These are phyloP conservation scores for Gallinago media DNA, from an alignment of 2,113 vertebrate species.

Conservation along the genomic window DNA sequence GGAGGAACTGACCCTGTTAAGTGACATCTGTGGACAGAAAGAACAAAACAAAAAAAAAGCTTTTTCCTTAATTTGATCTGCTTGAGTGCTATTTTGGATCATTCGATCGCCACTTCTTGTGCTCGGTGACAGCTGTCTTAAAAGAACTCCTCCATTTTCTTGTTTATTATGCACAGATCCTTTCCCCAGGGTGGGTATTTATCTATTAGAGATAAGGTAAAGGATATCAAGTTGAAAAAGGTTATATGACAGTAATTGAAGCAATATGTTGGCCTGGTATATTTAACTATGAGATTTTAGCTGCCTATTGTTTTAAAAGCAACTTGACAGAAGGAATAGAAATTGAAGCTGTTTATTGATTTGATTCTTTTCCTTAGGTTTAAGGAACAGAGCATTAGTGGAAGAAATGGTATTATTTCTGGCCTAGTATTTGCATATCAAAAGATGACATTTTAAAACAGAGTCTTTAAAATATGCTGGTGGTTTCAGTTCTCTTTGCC, in stretches of 20 bases:
- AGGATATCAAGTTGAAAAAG: slow-evolving; percentile 5
- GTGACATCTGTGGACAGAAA: neutral
- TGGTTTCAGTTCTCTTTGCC: slow-evolving; percentile 8
- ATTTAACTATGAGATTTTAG: neutral
- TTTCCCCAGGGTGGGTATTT: slow-evolving; percentile 23
- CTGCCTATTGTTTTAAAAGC: slow-evolving; percentile 16
- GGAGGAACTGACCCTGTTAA: neutral
- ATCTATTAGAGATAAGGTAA: slow-evolving; percentile 33
- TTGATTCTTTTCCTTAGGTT: neutral
- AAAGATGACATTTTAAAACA: slow-evolving; percentile 33
- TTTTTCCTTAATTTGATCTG: neutral
- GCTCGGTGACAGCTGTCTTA: slow-evolving; percentile 49
- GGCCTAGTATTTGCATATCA: slow-evolving; percentile 38
- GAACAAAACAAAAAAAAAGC: neutral
- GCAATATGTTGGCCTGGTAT: neutral
- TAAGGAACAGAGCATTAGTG: neutral
- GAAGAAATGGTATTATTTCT: slow-evolving; percentile 40
- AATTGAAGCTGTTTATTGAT: slow-evolving; percentile 16
- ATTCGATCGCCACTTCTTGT: neutral
- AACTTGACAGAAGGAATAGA: neutral
- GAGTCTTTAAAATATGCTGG: neutral
- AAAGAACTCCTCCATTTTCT: slow-evolving; percentile 33
- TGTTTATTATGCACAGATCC: slow-evolving; percentile 20
- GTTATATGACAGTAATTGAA: slow-evolving; percentile 40
- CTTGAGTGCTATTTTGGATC: neutral